Conservation (phyloP, 2,113 vertebrate genomes). For the Notiomystis cincta region DNA sequence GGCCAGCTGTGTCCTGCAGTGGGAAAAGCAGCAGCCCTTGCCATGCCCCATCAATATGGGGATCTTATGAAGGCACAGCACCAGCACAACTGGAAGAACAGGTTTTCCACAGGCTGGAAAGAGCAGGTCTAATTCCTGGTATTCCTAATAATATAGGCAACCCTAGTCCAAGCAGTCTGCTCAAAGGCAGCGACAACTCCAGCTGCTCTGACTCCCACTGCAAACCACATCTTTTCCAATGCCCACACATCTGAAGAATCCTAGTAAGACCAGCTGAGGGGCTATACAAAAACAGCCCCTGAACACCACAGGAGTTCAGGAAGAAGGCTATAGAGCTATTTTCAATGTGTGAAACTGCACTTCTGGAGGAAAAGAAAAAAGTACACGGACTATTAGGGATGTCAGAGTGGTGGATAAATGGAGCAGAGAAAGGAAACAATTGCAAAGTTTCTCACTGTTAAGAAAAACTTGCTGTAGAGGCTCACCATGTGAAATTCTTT, state of each 20-base stretch:
- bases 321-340: not conserved
- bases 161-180: not conserved
- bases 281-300: not conserved
- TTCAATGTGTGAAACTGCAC: not conserved
- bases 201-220: not conserved
- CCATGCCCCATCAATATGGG: not conserved
- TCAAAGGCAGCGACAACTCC: not conserved
- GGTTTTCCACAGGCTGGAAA: not conserved
- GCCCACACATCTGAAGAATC: not conserved
- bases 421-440: not conserved
- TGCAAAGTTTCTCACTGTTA: not conserved
- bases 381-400: not conserved
- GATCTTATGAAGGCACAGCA: not conserved
- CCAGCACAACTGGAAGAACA: not conserved
- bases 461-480: not conserved
- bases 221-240: not conserved
- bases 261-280: fast-evolving
- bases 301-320: not conserved
- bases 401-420: not conserved
- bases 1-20: not conserved
- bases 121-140: not conserved
- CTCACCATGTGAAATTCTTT: not conserved
- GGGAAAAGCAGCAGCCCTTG: not conserved
- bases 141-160: not conserved
- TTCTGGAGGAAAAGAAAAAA: not conserved